Conservation (phyloP, 2,113 vertebrate species). For the Microtus richardsoni region DNA sequence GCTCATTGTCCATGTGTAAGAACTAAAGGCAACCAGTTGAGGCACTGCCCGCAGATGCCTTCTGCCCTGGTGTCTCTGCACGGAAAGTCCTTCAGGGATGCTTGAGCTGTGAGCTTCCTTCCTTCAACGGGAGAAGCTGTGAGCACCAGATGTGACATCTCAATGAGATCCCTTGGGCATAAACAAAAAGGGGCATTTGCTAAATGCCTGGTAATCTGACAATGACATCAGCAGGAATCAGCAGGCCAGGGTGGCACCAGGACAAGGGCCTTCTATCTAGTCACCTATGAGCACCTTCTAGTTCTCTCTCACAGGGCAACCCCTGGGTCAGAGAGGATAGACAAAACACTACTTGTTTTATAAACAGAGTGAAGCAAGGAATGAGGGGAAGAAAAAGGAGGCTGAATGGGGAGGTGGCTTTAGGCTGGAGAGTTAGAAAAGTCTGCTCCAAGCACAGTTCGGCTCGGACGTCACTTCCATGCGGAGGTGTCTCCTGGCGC, state of each 20-base stretch:
- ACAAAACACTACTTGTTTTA: not conserved
- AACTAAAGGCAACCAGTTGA: rapidly evolving
- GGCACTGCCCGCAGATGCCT: rapidly evolving
- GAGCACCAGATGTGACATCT: rapidly evolving
- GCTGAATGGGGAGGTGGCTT: not conserved
- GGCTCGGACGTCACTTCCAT: not conserved
- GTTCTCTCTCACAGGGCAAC: not conserved
- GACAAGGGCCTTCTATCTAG: not conserved
- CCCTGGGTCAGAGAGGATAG: not conserved
- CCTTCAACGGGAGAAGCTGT: rapidly evolving
- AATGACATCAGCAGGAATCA: not conserved
- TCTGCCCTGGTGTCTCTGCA: not conserved
- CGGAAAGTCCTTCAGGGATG: not conserved
- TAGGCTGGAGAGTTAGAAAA: not conserved
- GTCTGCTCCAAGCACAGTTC: not conserved
- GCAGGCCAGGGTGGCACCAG: not conserved
- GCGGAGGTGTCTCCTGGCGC: not conserved
- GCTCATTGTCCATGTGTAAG: not conserved
- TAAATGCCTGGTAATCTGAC: not conserved
- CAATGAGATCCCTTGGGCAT: not conserved
- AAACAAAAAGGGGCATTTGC: not conserved
- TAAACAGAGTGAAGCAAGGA: not conserved
- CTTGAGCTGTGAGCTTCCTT: not conserved
- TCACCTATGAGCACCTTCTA: not conserved
- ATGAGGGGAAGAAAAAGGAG: no score